Evolutionary conservation across 2,797 vertebrate species (phyloP).

Genomic region (Mormyrops boulengeri): DNA sequence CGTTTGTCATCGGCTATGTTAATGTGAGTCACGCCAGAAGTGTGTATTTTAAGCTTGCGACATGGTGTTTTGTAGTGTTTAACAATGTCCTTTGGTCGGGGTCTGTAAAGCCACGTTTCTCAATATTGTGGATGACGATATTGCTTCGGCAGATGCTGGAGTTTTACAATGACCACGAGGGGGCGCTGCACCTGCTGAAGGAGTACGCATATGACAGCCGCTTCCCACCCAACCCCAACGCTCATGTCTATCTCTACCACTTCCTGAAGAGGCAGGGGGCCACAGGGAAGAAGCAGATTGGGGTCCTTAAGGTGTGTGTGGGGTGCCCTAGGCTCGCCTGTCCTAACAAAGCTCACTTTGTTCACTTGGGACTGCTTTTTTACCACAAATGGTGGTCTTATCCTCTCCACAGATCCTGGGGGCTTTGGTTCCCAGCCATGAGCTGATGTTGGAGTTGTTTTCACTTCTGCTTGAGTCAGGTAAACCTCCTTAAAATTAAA

Average conservation of each 20-base stretch:
- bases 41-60: not conserved
- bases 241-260: conserved; percentile 77
- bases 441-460: conserved; percentile 81
- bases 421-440: conserved; percentile 76
- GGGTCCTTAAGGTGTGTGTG: conserved; percentile 69
- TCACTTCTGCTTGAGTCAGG: conserved; percentile 49
- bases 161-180: conserved; percentile 65
- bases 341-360: not conserved
- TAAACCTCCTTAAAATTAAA: conserved; percentile 31
- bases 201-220: conserved; percentile 75
- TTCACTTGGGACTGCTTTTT: not conserved
- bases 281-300: conserved; percentile 52
- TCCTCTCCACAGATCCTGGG: conserved; percentile 63
- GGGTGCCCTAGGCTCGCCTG: not conserved
- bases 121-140: not conserved
- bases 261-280: conserved; percentile 68
- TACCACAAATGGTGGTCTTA: not conserved
- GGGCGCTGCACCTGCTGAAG: conserved; percentile 64
- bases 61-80: not conserved
- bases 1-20: conserved; percentile 63
- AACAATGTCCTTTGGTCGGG: not conserved
- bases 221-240: conserved; percentile 86
- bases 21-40: not conserved
- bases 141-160: conserved; percentile 73
- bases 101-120: not conserved